phyloP scores from a whole-genome alignment of 2,888 invertebrate species.

The Stratiomys singularior region DNA sequence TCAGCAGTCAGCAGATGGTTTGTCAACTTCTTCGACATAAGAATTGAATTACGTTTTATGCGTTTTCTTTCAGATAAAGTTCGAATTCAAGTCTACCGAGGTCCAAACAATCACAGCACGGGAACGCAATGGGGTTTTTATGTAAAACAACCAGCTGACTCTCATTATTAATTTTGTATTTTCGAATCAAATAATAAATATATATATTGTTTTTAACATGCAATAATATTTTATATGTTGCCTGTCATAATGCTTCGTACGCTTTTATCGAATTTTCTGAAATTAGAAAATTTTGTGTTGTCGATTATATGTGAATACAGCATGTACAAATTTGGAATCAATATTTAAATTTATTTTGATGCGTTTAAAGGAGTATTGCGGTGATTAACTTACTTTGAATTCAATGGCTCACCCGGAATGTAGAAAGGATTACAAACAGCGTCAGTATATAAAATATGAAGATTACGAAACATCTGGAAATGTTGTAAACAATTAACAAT shows the following conservation, averaged over 20 bases:
- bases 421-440: slow-evolving; percentile 98
- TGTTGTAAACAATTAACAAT: background rate
- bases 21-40: background rate
- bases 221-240: slow-evolving; percentile 52
- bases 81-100: slow-evolving; percentile 53
- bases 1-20: slow-evolving; percentile 13
- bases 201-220: background rate
- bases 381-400: slow-evolving; percentile 72
- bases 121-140: slow-evolving; percentile 53
- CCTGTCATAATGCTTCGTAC: slow-evolving; percentile 71
- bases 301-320: too few relatives aligned
- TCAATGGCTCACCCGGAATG: slow-evolving; percentile 88
- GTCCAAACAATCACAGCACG: slow-evolving; percentile 48
- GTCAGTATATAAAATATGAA: slow-evolving; percentile 93
- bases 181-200: slow-evolving; percentile 11
- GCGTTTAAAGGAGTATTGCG: too few relatives aligned
- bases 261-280: slow-evolving; percentile 74
- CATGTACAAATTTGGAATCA: too few relatives aligned
- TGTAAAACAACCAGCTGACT: slow-evolving; percentile 52
- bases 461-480: slow-evolving; percentile 82
- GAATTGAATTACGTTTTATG: background rate
- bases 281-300: background rate
- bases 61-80: slow-evolving; percentile 44
- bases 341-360: too few relatives aligned
- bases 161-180: slow-evolving; percentile 30